These are phyloP conservation scores for Platysteira castanea DNA, from an alignment of 2,113 vertebrate species.

Conservation along the genomic window DNA sequence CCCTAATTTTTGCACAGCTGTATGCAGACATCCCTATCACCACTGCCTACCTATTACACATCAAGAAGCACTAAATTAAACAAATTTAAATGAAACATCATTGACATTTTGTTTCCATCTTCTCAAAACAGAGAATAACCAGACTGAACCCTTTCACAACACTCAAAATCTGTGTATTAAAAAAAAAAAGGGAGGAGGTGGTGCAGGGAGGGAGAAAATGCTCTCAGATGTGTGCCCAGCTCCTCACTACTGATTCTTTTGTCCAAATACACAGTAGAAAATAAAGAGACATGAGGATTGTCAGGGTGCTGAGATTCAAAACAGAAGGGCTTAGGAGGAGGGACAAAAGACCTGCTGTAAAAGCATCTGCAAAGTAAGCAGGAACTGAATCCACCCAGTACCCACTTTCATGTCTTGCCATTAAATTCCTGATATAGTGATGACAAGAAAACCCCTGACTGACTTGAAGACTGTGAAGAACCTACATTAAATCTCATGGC, in stretches of 20 bases:
- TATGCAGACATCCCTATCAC: background rate
- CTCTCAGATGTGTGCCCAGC: background rate
- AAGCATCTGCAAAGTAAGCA: background rate
- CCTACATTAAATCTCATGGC: background rate
- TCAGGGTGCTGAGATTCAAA: background rate
- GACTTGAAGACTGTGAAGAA: background rate
- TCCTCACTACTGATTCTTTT: background rate
- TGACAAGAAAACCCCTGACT: background rate
- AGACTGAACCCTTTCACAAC: background rate
- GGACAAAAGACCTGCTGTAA: background rate
- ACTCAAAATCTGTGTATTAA: background rate
- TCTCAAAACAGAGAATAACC: background rate
- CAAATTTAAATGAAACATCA: background rate
- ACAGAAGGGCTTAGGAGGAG: background rate
- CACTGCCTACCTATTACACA: background rate
- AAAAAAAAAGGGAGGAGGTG: fast-evolving
- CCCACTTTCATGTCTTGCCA: background rate
- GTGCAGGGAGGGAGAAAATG: background rate
- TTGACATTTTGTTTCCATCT: background rate
- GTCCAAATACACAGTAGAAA: background rate
- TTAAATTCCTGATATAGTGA: background rate
- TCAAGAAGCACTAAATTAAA: background rate
- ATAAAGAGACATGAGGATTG: background rate
- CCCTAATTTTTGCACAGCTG: background rate
- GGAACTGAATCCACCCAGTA: background rate